phyloP scores from a whole-genome alignment of 2,113 vertebrate species.

The Peromyscus maniculatus region DNA sequence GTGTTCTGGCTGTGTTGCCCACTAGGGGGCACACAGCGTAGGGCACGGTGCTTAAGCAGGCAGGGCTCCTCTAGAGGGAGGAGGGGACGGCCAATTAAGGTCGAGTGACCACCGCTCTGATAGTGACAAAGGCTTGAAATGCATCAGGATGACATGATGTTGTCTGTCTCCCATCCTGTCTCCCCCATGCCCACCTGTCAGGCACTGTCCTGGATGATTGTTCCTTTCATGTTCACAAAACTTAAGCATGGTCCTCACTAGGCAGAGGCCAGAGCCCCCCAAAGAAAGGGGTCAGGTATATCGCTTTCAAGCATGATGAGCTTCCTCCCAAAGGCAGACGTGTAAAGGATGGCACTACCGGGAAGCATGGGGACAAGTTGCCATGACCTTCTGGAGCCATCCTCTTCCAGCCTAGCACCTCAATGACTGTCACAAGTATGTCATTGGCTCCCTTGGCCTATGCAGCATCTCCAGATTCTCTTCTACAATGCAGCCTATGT shows the following conservation, averaged over 20 bases:
- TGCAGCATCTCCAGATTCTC: no score
- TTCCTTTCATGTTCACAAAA: background rate
- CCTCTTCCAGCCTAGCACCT: background rate
- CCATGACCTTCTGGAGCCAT: background rate
- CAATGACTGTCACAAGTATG: no score
- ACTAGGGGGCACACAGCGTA: accelerated
- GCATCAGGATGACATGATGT: accelerated
- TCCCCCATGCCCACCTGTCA: background rate
- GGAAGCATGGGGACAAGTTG: accelerated
- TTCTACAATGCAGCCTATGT: background rate
- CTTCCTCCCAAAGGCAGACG: background rate
- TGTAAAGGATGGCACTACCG: background rate
- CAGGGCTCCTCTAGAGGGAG: no score
- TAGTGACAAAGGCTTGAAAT: background rate
- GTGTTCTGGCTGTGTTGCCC: no score
- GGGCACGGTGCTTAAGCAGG: no score
- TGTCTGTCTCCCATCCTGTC: background rate
- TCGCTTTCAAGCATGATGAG: background rate
- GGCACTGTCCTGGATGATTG: background rate
- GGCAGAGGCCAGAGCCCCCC: no score
- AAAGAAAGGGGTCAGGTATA: background rate
- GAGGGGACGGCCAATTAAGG: background rate
- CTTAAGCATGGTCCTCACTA: background rate
- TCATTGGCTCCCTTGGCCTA: background rate
- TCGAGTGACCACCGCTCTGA: no score